Conservation (phyloP, 2,888 invertebrate species). For the Cephus nigrinus region DNA sequence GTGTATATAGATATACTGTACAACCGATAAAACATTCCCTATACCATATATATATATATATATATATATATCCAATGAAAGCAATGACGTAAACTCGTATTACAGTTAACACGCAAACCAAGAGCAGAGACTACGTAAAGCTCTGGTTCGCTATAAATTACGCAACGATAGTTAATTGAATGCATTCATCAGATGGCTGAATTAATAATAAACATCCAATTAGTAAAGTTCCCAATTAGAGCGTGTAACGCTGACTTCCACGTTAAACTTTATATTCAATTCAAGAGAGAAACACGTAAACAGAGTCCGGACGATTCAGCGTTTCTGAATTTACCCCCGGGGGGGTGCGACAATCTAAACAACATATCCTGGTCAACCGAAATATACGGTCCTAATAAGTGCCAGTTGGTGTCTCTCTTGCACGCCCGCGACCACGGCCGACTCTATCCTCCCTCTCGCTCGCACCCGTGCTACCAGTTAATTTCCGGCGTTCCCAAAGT, state of each 20-base stretch:
- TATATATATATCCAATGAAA: neutral
- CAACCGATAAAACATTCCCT: neutral
- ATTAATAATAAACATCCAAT: slow-evolving; percentile 45
- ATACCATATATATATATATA: neutral
- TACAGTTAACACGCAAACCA: neutral
- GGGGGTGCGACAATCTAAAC: neutral
- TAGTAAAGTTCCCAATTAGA: slow-evolving; percentile 40
- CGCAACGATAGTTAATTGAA: slow-evolving; percentile 20
- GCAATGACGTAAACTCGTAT: neutral
- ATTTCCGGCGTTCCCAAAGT: neutral
- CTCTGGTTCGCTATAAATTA: neutral
- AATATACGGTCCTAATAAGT: neutral
- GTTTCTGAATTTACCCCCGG: neutral
- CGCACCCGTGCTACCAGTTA: neutral
- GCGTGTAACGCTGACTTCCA: slow-evolving; percentile 38
- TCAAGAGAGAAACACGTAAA: slow-evolving; percentile 18
- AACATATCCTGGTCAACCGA: neutral
- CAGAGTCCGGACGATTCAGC: slow-evolving; percentile 5
- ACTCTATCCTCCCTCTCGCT: neutral
- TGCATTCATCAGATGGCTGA: slow-evolving; percentile 19
- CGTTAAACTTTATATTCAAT: slow-evolving; percentile 36
- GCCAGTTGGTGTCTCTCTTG: neutral
- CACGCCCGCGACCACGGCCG: neutral
- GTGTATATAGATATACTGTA: neutral
- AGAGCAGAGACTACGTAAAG: neutral